Conservation (phyloP, 2,888 invertebrate species). For the Drosophila macrospina region DNA sequence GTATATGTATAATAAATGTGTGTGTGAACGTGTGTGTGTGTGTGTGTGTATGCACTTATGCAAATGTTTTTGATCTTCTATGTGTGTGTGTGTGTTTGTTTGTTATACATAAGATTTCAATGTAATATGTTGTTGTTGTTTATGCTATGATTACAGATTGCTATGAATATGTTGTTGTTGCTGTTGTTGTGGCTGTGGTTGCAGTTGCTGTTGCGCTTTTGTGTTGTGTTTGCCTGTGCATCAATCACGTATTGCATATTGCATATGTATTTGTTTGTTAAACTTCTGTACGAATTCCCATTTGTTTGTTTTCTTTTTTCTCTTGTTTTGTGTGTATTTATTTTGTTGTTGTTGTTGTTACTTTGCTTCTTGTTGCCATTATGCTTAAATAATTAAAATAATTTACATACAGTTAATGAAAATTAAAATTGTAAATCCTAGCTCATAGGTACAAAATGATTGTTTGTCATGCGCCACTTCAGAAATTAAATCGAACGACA, state of each 20-base stretch:
- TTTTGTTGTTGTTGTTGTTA: slow-evolving; percentile 44
- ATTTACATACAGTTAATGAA: slow-evolving; percentile 61
- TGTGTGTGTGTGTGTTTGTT: slow-evolving; percentile 3
- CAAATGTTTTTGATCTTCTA: slow-evolving; percentile 24
- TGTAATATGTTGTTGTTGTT: slow-evolving; percentile 1
- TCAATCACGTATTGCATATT: slow-evolving; percentile 17
- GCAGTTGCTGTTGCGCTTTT: background rate
- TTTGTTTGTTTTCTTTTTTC: background rate
- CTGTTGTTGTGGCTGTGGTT: background rate
- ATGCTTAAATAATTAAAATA: slow-evolving; percentile 53
- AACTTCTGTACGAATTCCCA: slow-evolving; percentile 5
- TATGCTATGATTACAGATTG: slow-evolving; percentile 16
- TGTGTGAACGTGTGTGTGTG: background rate
- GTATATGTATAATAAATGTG: slow-evolving; percentile 18
- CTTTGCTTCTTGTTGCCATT: slow-evolving; percentile 34
- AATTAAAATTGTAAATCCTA: slow-evolving; percentile 46
- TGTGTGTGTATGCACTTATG: slow-evolving; percentile 11
- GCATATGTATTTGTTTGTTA: slow-evolving; percentile 15
- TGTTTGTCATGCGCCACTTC: slow-evolving; percentile 51
- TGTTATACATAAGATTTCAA: slow-evolving; percentile 11
- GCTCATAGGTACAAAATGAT: slow-evolving; percentile 58
- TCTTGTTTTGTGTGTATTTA: slow-evolving; percentile 27
- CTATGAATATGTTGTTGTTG: slow-evolving; percentile 3
- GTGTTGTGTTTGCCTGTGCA: slow-evolving; percentile 6
- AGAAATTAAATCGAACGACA: slow-evolving; percentile 35